Percentiles rank a stretch among this genome's conserved stretches.
phyloP scores from a whole-genome alignment of 2,888 invertebrate species.

The Drosophila meridiana region DNA sequence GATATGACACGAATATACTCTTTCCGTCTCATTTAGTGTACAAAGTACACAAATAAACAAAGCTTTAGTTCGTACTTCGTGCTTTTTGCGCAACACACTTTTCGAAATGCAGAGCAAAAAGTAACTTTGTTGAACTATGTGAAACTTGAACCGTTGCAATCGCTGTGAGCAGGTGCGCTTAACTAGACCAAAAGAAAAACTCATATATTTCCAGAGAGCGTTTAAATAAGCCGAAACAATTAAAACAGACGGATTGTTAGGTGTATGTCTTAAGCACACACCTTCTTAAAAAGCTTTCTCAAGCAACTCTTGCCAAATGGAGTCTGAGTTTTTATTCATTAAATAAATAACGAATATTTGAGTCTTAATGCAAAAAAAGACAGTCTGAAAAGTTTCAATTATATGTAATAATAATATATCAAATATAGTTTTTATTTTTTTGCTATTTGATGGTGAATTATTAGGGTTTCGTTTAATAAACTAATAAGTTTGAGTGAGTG shows the following conservation, averaged over 20 bases:
- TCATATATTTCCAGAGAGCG: slow-evolving; percentile 2
- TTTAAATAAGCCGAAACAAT: slow-evolving; percentile 17
- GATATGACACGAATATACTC: background rate
- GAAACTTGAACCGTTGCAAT: slow-evolving; percentile 24
- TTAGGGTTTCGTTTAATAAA: too few species aligned
- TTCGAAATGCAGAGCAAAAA: slow-evolving; percentile 25
- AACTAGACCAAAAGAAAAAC: background rate
- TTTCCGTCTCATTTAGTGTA: background rate
- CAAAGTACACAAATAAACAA: slow-evolving; percentile 11
- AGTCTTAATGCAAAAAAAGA: too few species aligned
- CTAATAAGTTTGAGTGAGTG: too few species aligned
- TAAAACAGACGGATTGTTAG: background rate
- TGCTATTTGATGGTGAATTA: too few species aligned
- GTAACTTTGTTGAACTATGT: slow-evolving; percentile 32
- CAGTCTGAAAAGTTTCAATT: too few species aligned
- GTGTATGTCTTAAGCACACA: background rate
- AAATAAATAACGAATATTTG: too few species aligned
- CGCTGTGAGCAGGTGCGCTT: slow-evolving; percentile 5
- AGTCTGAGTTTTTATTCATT: too few species aligned
- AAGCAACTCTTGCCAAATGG: background rate
- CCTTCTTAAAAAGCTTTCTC: background rate
- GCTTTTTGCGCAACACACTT: slow-evolving; percentile 41
- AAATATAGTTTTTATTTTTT: too few species aligned
- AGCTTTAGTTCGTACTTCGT: slow-evolving; percentile 33
- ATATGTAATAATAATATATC: too few species aligned